Conservation (phyloP, 2,888 invertebrate genomes). For the Myopa tessellatipennis region DNA sequence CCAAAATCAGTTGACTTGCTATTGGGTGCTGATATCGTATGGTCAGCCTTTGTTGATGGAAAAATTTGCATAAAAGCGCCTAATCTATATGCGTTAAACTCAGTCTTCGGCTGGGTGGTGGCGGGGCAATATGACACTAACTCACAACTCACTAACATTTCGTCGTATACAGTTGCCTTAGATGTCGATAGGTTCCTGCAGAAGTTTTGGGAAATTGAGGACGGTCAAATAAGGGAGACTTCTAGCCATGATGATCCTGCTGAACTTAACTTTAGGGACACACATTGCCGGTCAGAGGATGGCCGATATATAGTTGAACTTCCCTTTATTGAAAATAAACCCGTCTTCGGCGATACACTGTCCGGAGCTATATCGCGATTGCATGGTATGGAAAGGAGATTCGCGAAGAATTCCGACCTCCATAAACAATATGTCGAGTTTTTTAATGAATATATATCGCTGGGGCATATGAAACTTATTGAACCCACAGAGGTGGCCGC, state of each 20-base stretch:
- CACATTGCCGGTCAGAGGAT: neutral
- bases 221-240: neutral
- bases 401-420: too few relatives aligned
- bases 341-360: too few relatives aligned
- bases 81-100: neutral
- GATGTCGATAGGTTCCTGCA: constrained; percentile 4
- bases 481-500: too few relatives aligned
- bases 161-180: neutral
- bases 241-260: neutral
- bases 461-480: too few relatives aligned
- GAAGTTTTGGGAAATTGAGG: constrained; percentile 20
- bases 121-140: neutral
- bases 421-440: too few relatives aligned
- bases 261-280: neutral
- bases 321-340: too few relatives aligned
- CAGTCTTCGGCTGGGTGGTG: constrained; percentile 16
- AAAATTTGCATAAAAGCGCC: neutral
- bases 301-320: too few relatives aligned
- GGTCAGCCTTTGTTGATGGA: neutral
- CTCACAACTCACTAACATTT: neutral
- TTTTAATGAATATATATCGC: too few relatives aligned
- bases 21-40: neutral
- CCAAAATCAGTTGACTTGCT: neutral
- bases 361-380: too few relatives aligned
- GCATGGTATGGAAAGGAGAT: too few relatives aligned